Conservation (phyloP, 2,888 invertebrate genomes). For the Lasioglossum calceatum region DNA sequence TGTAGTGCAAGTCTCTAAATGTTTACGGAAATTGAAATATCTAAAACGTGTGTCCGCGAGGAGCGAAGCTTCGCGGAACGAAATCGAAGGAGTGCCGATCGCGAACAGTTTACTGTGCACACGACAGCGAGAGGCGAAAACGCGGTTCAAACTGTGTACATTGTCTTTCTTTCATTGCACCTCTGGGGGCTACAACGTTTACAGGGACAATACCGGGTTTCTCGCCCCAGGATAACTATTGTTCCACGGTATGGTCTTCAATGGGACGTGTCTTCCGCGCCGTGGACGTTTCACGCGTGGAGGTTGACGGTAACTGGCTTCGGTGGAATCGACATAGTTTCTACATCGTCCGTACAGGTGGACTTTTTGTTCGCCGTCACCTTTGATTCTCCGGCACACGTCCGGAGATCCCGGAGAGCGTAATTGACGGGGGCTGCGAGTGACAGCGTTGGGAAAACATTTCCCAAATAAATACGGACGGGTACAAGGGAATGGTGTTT, state of each 20-base stretch:
- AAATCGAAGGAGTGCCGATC: background rate
- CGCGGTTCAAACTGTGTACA: constrained; percentile 39
- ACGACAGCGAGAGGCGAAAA: constrained; percentile 5
- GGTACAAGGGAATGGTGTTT: background rate
- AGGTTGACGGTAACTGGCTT: constrained; percentile 28
- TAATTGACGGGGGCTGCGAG: background rate
- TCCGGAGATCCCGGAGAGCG: background rate
- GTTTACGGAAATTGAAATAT: background rate
- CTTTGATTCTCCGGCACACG: background rate
- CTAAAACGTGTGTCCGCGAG: background rate
- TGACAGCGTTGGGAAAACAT: background rate
- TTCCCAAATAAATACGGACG: constrained; percentile 3
- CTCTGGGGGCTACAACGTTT: constrained; percentile 53
- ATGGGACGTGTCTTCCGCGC: constrained; percentile 28
- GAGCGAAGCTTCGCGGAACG: background rate
- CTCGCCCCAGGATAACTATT: constrained; percentile 45
- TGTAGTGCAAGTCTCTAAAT: background rate
- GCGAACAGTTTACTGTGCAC: background rate
- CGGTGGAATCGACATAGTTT: background rate
- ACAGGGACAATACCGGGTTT: constrained; percentile 53
- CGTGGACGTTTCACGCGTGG: constrained; percentile 43
- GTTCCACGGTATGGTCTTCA: constrained; percentile 37
- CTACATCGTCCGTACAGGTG: background rate
- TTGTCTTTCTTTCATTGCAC: constrained; percentile 35
- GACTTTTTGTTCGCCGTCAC: background rate